Evolutionary conservation across 1,140 invertebrate species (phyloP).

Genomic region (Portunus trituberculatus): DNA sequence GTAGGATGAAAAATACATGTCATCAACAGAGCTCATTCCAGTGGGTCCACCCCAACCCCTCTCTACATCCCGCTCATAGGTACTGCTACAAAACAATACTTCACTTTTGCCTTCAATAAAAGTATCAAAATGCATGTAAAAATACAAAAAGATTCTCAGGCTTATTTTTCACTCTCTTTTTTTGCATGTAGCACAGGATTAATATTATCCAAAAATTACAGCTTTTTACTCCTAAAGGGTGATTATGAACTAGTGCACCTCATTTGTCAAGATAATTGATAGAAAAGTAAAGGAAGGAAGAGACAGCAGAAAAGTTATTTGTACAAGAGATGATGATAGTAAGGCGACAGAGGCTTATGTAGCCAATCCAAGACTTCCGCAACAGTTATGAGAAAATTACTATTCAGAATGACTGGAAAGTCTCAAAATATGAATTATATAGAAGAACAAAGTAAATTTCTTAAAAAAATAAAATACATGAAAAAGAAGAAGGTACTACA

Average conservation of each 20-base stretch:
- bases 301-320: slow-evolving; percentile 68
- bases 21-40: slow-evolving; percentile 75
- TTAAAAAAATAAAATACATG: neutral
- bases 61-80: slow-evolving; percentile 75
- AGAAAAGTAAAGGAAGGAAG: slow-evolving; percentile 66
- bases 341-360: slow-evolving; percentile 73
- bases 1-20: slow-evolving; percentile 75
- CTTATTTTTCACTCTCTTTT: slow-evolving; percentile 69
- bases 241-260: slow-evolving; percentile 75
- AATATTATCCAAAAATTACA: slow-evolving; percentile 75
- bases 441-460: neutral
- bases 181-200: slow-evolving; percentile 71
- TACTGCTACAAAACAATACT: slow-evolving; percentile 75
- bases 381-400: slow-evolving; percentile 50
- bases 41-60: slow-evolving; percentile 75
- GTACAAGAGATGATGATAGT: slow-evolving; percentile 74
- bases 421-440: neutral
- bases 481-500: neutral
- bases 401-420: neutral
- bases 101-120: slow-evolving; percentile 76
- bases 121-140: slow-evolving; percentile 76
- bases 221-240: slow-evolving; percentile 70
- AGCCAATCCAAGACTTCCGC: slow-evolving; percentile 67
- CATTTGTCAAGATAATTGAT: slow-evolving; percentile 73
- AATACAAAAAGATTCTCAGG: slow-evolving; percentile 75